Base-by-base conservation (phyloP, 1,140 invertebrate species). In the Temnothorax curvispinosus region DNA sequence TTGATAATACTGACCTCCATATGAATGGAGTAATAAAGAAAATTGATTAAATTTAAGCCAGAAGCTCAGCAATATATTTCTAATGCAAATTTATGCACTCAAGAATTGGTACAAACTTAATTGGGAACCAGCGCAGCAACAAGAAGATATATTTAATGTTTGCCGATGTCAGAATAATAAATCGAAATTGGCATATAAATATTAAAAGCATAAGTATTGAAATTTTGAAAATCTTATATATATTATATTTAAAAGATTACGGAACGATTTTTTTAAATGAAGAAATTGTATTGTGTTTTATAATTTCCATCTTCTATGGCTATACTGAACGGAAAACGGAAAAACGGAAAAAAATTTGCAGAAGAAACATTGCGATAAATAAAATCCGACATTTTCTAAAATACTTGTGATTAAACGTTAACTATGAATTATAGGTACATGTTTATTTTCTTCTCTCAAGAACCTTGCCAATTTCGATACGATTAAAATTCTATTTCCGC, bases 131-230 rank as follows among this genome's bases (percentile, higher is more conserved):
- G 18, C 4, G 15, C 76, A 50, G 2, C 78, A 72, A 58, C 52
- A 47, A 56, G 67, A 82, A 82, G 80, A 82, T 71, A 13, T 41
- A 6, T 38, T 13, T 27, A n/a, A 67, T 38, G n/a, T 65, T 65
- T 52, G 13, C 3, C 7, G 32, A 80, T 65, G 9, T 41, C 15
- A 41, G n/a, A 80, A 9, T 13, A 27, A 38, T 52, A 52, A 67
- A 67, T 41, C 13, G 4, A 67, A 52, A 64, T 54, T 67, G 47
- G 11, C 9, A 21, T 27, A 9, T 47, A 18, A 58, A 76, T 44
- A 44, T 41, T 60, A 35, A 47, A 65, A 65, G 13, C 35, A 58
- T 35, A 11, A 58, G 9, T 44, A 44, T 18, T 60, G 9, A 60
- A 47, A 64, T 35, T 77, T 64, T n/a, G 2, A 47, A n/a, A 47